Conservation (phyloP, 2,888 invertebrate genomes). For the Lamproptera curius region DNA sequence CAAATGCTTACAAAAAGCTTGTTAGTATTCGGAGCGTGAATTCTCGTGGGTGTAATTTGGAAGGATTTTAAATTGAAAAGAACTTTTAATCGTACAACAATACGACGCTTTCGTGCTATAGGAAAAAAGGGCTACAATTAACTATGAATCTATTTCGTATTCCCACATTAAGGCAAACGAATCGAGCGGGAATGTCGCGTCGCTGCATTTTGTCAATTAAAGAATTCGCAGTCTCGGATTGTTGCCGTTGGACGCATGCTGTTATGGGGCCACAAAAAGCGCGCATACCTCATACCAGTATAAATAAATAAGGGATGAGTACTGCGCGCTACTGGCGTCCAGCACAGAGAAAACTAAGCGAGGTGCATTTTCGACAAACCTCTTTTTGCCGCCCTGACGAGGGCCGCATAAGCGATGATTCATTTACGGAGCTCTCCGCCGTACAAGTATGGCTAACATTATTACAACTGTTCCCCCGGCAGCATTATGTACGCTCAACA, state of each 20-base stretch:
- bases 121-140: slow-evolving; percentile 4
- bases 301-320: slow-evolving; percentile 77
- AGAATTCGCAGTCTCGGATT: slow-evolving; percentile 62
- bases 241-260: slow-evolving; percentile 53
- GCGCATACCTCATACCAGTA: slow-evolving; percentile 71
- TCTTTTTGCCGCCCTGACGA: slow-evolving; percentile 70
- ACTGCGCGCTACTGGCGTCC: slow-evolving; percentile 43
- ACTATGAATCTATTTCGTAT: slow-evolving; percentile 51
- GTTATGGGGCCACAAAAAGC: slow-evolving; percentile 64
- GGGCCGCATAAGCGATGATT: slow-evolving; percentile 75
- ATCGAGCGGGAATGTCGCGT: slow-evolving; percentile 53
- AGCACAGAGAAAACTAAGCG: slow-evolving; percentile 57
- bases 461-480: slow-evolving; percentile 75
- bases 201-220: slow-evolving; percentile 70
- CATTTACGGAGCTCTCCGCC: slow-evolving; percentile 72
- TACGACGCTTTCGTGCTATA: neutral
- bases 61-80: slow-evolving; percentile 3
- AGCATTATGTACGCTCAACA: slow-evolving; percentile 67
- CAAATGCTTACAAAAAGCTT: no score
- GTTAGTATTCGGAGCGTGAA: no score
- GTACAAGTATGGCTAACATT: slow-evolving; percentile 71
- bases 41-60: no score
- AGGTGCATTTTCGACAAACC: slow-evolving; percentile 73
- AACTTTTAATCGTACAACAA: neutral
- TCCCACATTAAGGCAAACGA: slow-evolving; percentile 64